These are phyloP conservation scores for Nannoperca obscura DNA, from an alignment of 2,797 vertebrate species.

Conservation along the genomic window DNA sequence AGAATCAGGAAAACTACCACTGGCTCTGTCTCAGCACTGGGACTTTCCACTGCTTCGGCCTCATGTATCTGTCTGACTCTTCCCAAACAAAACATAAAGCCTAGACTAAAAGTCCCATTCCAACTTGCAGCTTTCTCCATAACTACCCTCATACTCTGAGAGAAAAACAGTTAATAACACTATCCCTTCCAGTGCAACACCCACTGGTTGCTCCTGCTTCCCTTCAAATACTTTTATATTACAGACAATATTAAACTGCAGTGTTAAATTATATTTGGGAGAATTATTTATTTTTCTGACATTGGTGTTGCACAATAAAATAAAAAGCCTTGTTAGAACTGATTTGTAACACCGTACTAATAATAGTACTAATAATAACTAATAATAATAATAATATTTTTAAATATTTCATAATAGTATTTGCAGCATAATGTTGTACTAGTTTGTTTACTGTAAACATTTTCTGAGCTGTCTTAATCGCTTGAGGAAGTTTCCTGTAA, in stretches of 20 bases:
- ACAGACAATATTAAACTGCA: background rate
- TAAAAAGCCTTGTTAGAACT: background rate
- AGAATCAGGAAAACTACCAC: constrained; percentile 88
- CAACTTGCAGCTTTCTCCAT: constrained; percentile 25
- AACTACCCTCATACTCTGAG: constrained; percentile 12
- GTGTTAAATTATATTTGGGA: background rate
- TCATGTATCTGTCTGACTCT: constrained; percentile 65
- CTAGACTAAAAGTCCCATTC: constrained; percentile 21
- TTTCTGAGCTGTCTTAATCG: background rate
- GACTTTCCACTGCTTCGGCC: constrained; percentile 92
- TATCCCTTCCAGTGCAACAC: background rate
- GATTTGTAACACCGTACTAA: background rate
- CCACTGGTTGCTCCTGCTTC: background rate
- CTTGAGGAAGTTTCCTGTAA: constrained; percentile 1
- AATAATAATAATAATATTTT: no score
- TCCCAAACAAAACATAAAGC: constrained; percentile 68
- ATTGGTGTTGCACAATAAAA: background rate
- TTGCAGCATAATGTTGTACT: background rate
- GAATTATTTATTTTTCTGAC: background rate
- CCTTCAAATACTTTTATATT: background rate
- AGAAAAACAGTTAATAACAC: constrained; percentile 8
- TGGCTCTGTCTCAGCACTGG: constrained; percentile 89
- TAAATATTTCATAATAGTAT: background rate
- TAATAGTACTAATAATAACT: no score
- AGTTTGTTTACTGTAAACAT: background rate